phyloP scores from a whole-genome alignment of 2,797 vertebrate genomes.

The Sebastes taczanowskii region DNA sequence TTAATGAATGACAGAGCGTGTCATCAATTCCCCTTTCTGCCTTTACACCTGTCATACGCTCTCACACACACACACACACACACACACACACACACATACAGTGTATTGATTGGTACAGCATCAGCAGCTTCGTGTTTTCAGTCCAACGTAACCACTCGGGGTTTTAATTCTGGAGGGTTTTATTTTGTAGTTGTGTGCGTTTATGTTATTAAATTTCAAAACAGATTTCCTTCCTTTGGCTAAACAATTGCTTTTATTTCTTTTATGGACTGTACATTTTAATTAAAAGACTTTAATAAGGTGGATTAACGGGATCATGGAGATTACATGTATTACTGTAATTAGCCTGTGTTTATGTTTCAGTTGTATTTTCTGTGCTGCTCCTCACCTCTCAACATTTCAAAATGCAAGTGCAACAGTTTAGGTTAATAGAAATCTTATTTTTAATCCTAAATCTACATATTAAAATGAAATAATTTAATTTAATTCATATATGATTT shows the following conservation, averaged over 20 bases:
- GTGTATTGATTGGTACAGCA: constrained; percentile 29
- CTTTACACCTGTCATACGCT: constrained; percentile 33
- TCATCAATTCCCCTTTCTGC: constrained; percentile 55
- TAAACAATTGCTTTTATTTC: background rate
- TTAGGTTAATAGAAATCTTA: background rate
- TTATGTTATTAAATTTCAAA: background rate
- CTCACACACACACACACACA: background rate
- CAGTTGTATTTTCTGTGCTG: background rate
- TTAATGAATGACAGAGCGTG: constrained; percentile 60
- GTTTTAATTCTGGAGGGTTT: background rate
- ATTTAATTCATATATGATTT: background rate
- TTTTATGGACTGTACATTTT: background rate
- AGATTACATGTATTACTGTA: background rate
- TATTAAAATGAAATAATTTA: background rate
- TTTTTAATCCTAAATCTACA: background rate
- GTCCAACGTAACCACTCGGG: background rate
- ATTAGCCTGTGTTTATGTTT: background rate
- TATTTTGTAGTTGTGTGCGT: background rate
- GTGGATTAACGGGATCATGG: background rate
- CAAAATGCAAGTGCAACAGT: background rate
- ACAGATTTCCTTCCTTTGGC: background rate
- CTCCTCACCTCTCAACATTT: background rate
- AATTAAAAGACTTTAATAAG: background rate
- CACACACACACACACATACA: background rate
- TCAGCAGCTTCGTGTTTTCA: constrained; percentile 3